Percentiles rank a stretch among this genome's conserved stretches.
phyloP scores from a whole-genome alignment of 2,113 vertebrate species.

The Microcebus ravelobensis region DNA sequence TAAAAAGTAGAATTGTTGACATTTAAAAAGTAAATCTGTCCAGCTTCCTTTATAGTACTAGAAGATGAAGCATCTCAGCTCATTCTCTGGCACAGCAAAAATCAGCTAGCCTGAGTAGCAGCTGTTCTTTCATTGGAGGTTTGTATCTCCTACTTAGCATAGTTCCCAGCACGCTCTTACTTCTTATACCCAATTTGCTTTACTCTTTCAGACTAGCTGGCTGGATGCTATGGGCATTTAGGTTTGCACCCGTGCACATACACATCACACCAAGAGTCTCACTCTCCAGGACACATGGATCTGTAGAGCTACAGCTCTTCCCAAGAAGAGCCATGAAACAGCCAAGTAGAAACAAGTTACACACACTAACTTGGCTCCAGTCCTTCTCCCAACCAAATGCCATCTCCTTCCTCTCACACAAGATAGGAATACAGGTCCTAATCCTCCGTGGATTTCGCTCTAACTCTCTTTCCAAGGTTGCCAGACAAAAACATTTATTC shows the following conservation, averaged over 20 bases:
- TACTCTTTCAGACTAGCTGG: neutral
- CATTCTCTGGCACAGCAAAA: neutral
- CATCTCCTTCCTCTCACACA: neutral
- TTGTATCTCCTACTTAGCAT: neutral
- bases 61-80: neutral
- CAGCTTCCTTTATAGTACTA: conserved; percentile 19
- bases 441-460: neutral
- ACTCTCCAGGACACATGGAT: neutral
- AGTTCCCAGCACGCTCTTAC: neutral
- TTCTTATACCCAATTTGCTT: neutral
- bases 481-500: neutral
- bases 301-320: neutral
- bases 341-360: neutral
- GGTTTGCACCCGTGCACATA: neutral
- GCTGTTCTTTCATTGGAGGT: neutral
- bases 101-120: neutral
- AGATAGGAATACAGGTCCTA: neutral
- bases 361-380: neutral
- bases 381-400: neutral
- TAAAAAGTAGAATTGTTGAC: neutral
- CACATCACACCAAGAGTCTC: neutral
- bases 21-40: neutral
- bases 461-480: neutral
- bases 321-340: neutral
- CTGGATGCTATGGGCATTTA: neutral